phyloP scores from a whole-genome alignment of 2,888 invertebrate species.

The Heliconius erato region DNA sequence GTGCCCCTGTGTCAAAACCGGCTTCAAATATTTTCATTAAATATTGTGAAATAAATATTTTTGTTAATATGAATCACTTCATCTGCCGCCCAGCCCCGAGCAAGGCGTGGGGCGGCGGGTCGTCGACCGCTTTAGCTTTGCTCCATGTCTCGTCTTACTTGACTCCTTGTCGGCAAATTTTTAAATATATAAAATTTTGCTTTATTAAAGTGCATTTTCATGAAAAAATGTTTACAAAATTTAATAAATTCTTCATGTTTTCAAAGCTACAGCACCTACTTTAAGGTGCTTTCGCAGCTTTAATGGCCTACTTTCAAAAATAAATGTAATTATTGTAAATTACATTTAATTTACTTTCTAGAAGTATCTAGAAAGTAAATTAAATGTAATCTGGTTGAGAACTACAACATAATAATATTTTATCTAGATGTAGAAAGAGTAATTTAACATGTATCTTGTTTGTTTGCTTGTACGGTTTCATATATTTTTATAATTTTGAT shows the following conservation, averaged over 20 bases:
- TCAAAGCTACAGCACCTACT: not conserved
- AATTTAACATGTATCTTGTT: too few species aligned
- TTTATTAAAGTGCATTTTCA: not conserved
- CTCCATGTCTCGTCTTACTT: conserved; percentile 76
- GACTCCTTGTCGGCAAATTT: conserved; percentile 55
- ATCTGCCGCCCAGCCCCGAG: conserved; percentile 46
- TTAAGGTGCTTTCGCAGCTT: not conserved
- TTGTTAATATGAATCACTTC: conserved; percentile 23
- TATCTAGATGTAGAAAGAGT: too few species aligned
- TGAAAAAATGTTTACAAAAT: not conserved
- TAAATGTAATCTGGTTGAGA: too few species aligned
- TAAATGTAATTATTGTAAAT: not conserved
- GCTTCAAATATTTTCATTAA: not conserved
- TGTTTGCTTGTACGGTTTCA: too few species aligned
- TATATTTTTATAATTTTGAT: too few species aligned
- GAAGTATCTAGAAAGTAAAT: too few species aligned
- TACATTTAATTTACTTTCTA: too few species aligned
- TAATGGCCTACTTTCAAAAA: not conserved
- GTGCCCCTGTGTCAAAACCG: too few species aligned
- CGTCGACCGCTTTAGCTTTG: conserved; percentile 81
- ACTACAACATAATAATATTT: too few species aligned
- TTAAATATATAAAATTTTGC: conserved; percentile 17
- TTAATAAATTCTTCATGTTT: not conserved
- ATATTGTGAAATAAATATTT: not conserved
- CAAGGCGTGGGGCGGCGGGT: conserved; percentile 73